Evolutionary conservation across 2,888 invertebrate species (phyloP), one percentile per base, ranked within the genome.

Genomic region (Drosophila maculinotata): DNA sequence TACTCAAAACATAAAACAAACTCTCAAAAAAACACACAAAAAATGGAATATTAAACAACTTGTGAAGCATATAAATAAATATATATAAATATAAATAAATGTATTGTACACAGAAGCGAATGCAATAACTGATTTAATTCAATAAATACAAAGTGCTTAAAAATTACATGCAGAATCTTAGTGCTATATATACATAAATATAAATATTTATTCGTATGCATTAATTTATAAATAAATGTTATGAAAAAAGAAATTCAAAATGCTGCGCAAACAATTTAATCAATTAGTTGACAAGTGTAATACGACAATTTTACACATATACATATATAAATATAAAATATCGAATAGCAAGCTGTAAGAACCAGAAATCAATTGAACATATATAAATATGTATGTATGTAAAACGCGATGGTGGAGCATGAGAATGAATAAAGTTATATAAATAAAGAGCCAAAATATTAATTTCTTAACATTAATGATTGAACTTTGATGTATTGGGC

Each of bases 1-100:
- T 81, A 81, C 80, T 81, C 80, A 79, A 79, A 57, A 81, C 80
- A 86, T 77, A 79, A 79, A 57, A 63, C 36, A 38, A 69, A 76
- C 69, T 68, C 70, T 67, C 44, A 79, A 69, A 60, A 20, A 54
- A 47, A 9, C 14, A 12, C 3, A 49, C 45, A 57, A 56, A 65
- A 39, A 49, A 44, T 48, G 28, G 23, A 52, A 66, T 36, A 42
- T 57, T 71, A 45, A 79, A 64, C 54, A 71, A 58, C 60, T 54
- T 58, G 77, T 60, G 77, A 80, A 80, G 39, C 78, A 56, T 67
- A 72, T 57, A 79, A 58, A 82, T 62, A 76, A 49, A 72, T 65
- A 64, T 62, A 56, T 69, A 66, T 54, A 67, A 65, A 58, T 58
- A 60, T 39, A 14, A 57, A 58, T 63, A 47, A 53, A 71, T 54